Conservation (phyloP, 2,113 vertebrate genomes). For the Psilopogon haemacephalus region DNA sequence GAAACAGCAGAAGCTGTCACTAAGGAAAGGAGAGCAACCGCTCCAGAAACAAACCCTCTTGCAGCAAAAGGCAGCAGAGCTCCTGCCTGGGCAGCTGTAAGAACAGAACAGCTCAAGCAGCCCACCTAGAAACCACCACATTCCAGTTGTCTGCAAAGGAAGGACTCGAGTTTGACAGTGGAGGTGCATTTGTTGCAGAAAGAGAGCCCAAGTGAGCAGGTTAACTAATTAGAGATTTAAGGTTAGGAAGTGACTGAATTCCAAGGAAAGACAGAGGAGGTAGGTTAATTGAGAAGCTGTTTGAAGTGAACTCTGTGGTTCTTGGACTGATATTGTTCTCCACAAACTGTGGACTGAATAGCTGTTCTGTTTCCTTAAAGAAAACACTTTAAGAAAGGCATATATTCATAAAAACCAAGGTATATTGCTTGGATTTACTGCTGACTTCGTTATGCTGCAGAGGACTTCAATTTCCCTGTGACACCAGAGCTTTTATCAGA, state of each 20-base stretch:
- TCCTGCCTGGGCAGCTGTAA: neutral
- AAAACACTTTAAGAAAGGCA: neutral
- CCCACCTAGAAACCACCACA: neutral
- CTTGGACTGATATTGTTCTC: neutral
- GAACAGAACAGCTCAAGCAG: neutral
- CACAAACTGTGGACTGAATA: neutral
- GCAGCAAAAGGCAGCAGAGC: neutral
- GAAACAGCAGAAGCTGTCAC: neutral
- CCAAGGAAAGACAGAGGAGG: neutral
- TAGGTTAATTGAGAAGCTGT: neutral
- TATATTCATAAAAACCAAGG: neutral
- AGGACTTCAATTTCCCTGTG: neutral
- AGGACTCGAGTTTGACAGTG: neutral
- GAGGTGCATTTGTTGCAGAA: neutral
- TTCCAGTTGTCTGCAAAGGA: neutral
- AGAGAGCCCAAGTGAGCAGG: neutral
- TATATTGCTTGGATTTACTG: neutral
- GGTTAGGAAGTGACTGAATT: neutral
- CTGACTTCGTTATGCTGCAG: neutral
- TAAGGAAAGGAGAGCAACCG: neutral
- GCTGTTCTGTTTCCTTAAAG: neutral
- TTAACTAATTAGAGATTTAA: neutral
- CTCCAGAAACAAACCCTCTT: neutral
- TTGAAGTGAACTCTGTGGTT: neutral
- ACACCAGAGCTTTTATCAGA: neutral